Conservation (phyloP, 2,113 vertebrate species). For the Peromyscus maniculatus region DNA sequence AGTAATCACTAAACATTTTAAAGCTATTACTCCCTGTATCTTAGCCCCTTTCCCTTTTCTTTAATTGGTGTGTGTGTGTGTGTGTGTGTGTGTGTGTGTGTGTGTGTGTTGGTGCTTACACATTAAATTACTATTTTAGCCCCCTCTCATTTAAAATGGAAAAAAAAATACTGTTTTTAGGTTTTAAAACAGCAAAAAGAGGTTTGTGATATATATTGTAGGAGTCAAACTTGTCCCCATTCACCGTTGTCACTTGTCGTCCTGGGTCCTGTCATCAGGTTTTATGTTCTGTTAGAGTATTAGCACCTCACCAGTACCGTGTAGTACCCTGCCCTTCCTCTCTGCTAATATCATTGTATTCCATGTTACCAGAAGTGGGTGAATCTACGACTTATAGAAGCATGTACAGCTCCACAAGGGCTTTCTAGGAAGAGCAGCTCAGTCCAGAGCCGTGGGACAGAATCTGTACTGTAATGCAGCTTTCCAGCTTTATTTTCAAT, state of each 20-base stretch:
- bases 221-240: background rate
- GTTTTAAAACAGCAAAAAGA: conserved; percentile 49
- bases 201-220: background rate
- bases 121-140: background rate
- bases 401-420: background rate
- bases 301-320: background rate
- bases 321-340: background rate
- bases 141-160: background rate
- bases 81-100: background rate
- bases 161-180: conserved; percentile 49
- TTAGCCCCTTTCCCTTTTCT: background rate
- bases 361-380: background rate
- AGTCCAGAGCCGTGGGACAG: background rate
- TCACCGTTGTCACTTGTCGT: background rate
- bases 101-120: background rate
- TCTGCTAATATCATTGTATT: background rate
- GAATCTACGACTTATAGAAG: background rate
- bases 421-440: conserved; percentile 44
- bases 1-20: conserved; percentile 19
- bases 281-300: conserved; percentile 3
- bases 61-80: background rate
- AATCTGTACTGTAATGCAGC: background rate
- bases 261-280: conserved; percentile 37
- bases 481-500: conserved; percentile 26
- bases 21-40: conserved; percentile 22